Evolutionary conservation across 2,797 vertebrate species (phyloP), one percentile per base, ranked within the genome.

Genomic region (Lepidocolaptes lacrymiger): DNA sequence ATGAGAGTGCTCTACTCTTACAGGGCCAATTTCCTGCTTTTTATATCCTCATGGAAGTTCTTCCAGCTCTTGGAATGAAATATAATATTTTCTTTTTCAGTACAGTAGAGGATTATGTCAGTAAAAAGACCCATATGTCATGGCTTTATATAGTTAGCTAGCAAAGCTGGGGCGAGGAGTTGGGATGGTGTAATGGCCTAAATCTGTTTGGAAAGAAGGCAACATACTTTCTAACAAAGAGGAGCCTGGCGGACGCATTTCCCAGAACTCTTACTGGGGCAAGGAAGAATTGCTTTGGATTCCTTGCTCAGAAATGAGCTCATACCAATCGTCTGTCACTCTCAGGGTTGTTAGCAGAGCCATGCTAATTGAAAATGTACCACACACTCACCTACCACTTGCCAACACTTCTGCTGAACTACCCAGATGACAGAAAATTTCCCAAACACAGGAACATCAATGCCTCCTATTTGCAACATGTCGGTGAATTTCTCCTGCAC

Each of bases 61-160:
- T 97, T 96, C 91, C 81, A 90, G 91, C 82, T 91, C 84, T 78
- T 85, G 91, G 90, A 93, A 94, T 96, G 96, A 97, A 97, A 97
- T 89, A 43, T 93, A 96, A 96, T 95, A 97, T 97, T 95, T 94
- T 97, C 93, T 92, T 97, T 97, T 97, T 97, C 91, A 92, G 94
- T 85, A 79, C 91, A 89, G 95, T 89, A 37, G 21, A 96, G 96
- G 94, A 96, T 93, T 97, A 96, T 96, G 93, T 97, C 94, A 96
- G 96, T 97, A 96, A 96, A 96, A 95, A 78, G 89, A 75, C 63
- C 94, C 94, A 93, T 96, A 94, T 96, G 95, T 96, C 95, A 95
- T 63, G 92, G 86, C 96, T 97, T 97, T 97, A 96, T 97, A 96
- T 97, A 97, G 93, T 64, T 64, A 76, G 51, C 10, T 22, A 88